Base-by-base conservation (phyloP, 2,888 invertebrate genomes). In the Andrena flavipes region DNA sequence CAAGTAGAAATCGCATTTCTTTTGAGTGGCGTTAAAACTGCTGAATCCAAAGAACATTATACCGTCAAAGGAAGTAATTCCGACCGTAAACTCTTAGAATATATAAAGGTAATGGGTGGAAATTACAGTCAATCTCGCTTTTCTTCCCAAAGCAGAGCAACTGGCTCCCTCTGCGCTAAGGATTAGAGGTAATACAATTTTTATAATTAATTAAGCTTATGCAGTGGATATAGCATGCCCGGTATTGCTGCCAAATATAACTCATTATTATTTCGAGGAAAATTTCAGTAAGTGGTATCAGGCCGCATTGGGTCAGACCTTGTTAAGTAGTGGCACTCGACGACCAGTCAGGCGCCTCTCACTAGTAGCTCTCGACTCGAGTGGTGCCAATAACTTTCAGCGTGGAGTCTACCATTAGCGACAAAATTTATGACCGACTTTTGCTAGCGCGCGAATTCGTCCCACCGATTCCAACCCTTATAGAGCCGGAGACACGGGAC, bases 281-380 rank as follows among this genome's bases (percentile, higher is more conserved):
- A 26, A 16, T 42, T 26, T 16, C n/a, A 23, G 56, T 29, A 59
- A 59, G 69, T 20, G 35, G 69, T 42, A 59, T 54, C n/a, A n/a
- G n/a, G 2, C 7, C n/a, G 20, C 8, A 33, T 62, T 10, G 29
- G n/a, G 20, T 8, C 33, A 60, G 33, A 62, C 33, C 20, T n/a
- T 6, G 26, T 26, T 64, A 64, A 59, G 42, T 69, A 69, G 42
- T 35, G n/a, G 26, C 29, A 23, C 56, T 69, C 69, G 59, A 59
- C 59, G 35, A 35, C 56, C n/a, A n/a, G 29, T 29, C 26, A 3
- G 42, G 2, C 59, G 26, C 26, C 13, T 7, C 2, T 30, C 2
- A 1, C 30, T 29, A 59, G n/a, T 48, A 42, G n/a, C 42, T 42
- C n/a, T 69, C 42, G 42, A 69, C 26, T 54, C 33, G n/a, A 35